phyloP scores from a whole-genome alignment of 2,888 invertebrate genomes.

The Caenorhabditis plicata region DNA sequence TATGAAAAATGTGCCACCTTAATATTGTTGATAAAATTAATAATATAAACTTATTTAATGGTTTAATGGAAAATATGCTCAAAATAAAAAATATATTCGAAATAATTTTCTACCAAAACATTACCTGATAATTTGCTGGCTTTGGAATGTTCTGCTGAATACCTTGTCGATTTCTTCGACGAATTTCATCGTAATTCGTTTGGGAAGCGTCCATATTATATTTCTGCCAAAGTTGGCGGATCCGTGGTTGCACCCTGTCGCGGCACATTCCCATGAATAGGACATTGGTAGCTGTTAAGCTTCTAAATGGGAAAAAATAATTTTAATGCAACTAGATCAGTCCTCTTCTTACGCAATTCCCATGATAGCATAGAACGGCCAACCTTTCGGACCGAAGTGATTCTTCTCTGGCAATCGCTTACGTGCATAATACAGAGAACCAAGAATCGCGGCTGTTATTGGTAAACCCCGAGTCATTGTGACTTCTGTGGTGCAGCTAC shows the following conservation, averaged over 20 bases:
- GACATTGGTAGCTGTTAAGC: constrained; percentile 49
- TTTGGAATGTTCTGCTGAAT: not conserved
- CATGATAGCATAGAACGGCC: constrained; percentile 58
- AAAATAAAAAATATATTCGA: too few relatives aligned
- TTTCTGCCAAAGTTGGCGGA: constrained; percentile 41
- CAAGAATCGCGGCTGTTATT: constrained; percentile 48
- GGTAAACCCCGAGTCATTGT: constrained; percentile 54
- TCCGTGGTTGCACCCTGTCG: constrained; percentile 49
- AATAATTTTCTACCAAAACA: not conserved
- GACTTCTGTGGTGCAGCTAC: constrained; percentile 51
- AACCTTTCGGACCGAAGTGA: constrained; percentile 59
- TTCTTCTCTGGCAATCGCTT: constrained; percentile 48
- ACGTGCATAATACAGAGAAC: constrained; percentile 50
- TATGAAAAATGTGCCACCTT: constrained; percentile 1
- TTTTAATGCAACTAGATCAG: too few relatives aligned
- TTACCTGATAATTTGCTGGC: not conserved
- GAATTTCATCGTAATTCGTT: constrained; percentile 34
- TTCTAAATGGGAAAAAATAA: too few relatives aligned
- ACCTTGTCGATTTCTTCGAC: constrained; percentile 26
- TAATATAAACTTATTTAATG: too few relatives aligned
- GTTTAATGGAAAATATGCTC: too few relatives aligned
- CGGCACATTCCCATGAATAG: constrained; percentile 51
- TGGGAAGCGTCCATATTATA: constrained; percentile 16
- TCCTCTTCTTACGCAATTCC: constrained; percentile 48
- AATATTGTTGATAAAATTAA: not conserved